Percentiles rank a stretch among this genome's conserved stretches.
Conservation (phyloP, 2,797 vertebrate species). For the Harpagifer antarcticus region DNA sequence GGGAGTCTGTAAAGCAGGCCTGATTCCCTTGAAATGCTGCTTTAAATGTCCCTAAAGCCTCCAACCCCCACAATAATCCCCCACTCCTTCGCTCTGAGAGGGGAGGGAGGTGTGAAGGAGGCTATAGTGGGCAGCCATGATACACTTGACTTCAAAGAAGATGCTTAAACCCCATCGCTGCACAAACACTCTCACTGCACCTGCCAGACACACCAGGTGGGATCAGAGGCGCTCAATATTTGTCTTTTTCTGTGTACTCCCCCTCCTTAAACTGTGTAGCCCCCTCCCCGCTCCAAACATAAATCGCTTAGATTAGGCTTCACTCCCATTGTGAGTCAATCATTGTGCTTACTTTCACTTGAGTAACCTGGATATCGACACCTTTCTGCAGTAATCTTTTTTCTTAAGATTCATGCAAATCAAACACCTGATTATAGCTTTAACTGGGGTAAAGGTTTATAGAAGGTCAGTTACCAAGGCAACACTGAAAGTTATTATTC, state of each 20-base stretch:
- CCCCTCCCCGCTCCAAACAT: constrained; percentile 45
- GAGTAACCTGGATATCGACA: constrained; percentile 17
- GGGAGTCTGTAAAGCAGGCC: constrained; percentile 70
- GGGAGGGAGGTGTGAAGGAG: constrained; percentile 53
- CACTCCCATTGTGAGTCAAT: constrained; percentile 40
- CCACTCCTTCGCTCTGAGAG: constrained; percentile 54
- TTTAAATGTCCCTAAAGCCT: constrained; percentile 79
- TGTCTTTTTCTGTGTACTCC: constrained; percentile 50
- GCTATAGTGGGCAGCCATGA: constrained; percentile 62
- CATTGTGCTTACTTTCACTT: constrained; percentile 34
- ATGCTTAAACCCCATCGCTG: constrained; percentile 63
- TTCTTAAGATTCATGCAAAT: constrained; percentile 32
- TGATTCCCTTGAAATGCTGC: constrained; percentile 80
- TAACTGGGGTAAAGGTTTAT: not conserved
- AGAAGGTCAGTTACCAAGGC: not conserved
- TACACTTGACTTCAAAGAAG: constrained; percentile 77
- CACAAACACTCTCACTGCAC: constrained; percentile 60
- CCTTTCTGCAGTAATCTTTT: constrained; percentile 15
- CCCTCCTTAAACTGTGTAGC: constrained; percentile 49
- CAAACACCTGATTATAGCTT: not conserved
- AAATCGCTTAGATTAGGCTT: constrained; percentile 50
- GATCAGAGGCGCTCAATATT: constrained; percentile 56
- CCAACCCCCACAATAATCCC: constrained; percentile 62
- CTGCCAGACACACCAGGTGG: constrained; percentile 61
- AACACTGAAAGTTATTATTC: not conserved